These are phyloP conservation scores for Gambelia wislizenii DNA, from an alignment of 2,797 vertebrate species.

Conservation along the genomic window DNA sequence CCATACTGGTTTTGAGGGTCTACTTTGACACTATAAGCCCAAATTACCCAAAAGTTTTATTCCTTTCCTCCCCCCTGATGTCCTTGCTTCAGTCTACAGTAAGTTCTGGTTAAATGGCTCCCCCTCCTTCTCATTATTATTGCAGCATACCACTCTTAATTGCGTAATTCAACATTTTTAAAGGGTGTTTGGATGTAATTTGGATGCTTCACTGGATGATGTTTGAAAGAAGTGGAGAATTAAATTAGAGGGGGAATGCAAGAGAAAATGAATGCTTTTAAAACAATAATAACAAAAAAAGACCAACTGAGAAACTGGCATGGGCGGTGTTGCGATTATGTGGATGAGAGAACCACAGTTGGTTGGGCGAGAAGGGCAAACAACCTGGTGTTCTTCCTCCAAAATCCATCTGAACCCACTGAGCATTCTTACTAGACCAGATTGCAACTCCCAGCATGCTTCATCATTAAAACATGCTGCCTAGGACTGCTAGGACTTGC, in stretches of 20 bases:
- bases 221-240: constrained; percentile 76
- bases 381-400: too few species aligned
- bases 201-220: constrained; percentile 76
- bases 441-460: background rate
- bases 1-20: background rate
- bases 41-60: background rate
- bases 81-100: background rate
- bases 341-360: fast-evolving
- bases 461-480: too few species aligned
- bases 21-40: constrained; percentile 29
- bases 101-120: background rate
- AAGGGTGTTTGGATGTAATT: constrained; percentile 82
- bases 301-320: constrained; percentile 59
- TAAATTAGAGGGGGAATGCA: constrained; percentile 78
- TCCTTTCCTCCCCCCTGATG: background rate
- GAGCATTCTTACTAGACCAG: background rate
- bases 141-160: constrained; percentile 43
- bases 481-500: too few species aligned
- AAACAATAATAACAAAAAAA: constrained; percentile 61
- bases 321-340: background rate
- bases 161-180: constrained; percentile 71
- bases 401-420: background rate
- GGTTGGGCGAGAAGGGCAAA: background rate
- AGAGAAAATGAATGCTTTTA: constrained; percentile 72
- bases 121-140: constrained; percentile 23